Evolutionary conservation across 2,888 invertebrate genomes (phyloP), one percentile per base, ranked within the genome.

Genomic region (Villa cingulata): DNA sequence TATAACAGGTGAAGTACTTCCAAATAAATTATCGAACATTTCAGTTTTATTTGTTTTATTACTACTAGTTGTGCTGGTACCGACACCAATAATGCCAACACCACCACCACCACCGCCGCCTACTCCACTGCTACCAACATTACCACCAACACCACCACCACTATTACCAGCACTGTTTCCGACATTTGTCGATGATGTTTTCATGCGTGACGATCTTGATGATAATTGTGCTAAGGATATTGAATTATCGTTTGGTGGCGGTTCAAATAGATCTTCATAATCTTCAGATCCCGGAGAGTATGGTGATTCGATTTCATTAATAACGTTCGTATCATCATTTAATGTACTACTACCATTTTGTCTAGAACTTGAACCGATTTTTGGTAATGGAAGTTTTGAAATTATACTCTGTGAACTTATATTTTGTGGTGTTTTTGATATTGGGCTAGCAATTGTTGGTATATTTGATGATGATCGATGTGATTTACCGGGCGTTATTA

Each of bases 271-370:
- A 65, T 89, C 88, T 58, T 88, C 87, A 62, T 86, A 87, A 66
- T 89, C 84, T 58, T 83, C 84, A n/a, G 87, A 86, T 41, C 86
- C 88, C 0, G 89, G 89, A 43, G 88, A 88, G 70, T 90, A 89
- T 0, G 90, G 91, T 19, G 89, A 88, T 55, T 83, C 83, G 63
- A 83, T 77, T 56, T 85, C 84, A 68, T 80, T 75, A 10, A 58
- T 54, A 43, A 53, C 54, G 54, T 75, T 76, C 42, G 75, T 74
- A 55, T 81, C 81, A 37, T 45, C 47, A 10, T 34, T 45, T 37
- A 71, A 70, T 1, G 59, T 55, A 54, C 38, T 48, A 51, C 55
- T 41, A 34, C 52, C 53, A 34, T 48, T 58, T 37, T 55, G 46
- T 56, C 61, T 29, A 57, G 55, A 51, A 9, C 48, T 51, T 37